Evolutionary conservation across 2,888 invertebrate species (phyloP).

Genomic region (Tortrix viridana): DNA sequence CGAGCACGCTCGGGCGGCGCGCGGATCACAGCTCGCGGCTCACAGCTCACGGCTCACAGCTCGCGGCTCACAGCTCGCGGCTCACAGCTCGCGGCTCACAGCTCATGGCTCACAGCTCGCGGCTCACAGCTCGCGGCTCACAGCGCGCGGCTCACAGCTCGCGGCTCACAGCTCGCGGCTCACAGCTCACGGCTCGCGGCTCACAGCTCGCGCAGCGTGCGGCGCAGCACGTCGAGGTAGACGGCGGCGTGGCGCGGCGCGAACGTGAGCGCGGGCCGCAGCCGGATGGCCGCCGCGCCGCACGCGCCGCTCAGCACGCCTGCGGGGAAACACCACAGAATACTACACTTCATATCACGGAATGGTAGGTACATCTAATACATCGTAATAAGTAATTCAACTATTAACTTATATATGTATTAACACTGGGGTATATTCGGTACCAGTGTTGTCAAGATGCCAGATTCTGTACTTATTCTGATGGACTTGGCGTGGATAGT

Average conservation of each 20-base stretch:
- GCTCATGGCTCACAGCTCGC: constrained; percentile 86
- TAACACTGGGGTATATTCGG: too few relatives aligned
- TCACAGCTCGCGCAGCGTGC: constrained; percentile 84
- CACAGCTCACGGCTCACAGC: too few relatives aligned
- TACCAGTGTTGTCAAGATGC: too few relatives aligned
- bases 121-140: constrained; percentile 93
- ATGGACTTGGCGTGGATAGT: too few relatives aligned
- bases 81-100: constrained; percentile 39
- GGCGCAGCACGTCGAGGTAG: constrained; percentile 91
- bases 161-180: constrained; percentile 92
- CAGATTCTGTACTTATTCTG: too few relatives aligned
- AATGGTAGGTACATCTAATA: neutral
- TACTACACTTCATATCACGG: constrained; percentile 22
- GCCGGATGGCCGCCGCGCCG: constrained; percentile 90
- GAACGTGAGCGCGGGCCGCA: constrained; percentile 95
- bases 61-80: too few relatives aligned
- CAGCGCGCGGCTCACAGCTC: constrained; percentile 94
- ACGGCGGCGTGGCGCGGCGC: constrained; percentile 93
- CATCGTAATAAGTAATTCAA: neutral
- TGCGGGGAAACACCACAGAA: constrained; percentile 50
- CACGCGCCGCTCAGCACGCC: constrained; percentile 95
- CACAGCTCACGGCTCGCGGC: constrained; percentile 90
- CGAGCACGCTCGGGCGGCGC: too few relatives aligned
- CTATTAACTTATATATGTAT: too few relatives aligned
- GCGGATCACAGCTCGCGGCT: too few relatives aligned